Percentiles rank a stretch among this genome's conserved stretches.
Conservation (phyloP, 2,888 invertebrate genomes). For the Polydrusus tereticollis region DNA sequence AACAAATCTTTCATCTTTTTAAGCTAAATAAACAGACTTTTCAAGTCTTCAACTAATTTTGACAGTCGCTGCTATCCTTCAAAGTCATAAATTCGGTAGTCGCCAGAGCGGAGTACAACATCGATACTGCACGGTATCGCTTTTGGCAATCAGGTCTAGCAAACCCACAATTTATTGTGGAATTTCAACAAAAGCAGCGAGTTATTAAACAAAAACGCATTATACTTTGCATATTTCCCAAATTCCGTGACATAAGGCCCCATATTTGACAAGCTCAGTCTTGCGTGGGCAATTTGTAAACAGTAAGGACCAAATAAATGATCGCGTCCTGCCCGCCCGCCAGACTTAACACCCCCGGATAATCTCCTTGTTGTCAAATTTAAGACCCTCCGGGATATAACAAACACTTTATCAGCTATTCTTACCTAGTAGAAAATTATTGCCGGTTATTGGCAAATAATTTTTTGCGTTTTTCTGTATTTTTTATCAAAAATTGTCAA, state of each 20-base stretch:
- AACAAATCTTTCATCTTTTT: constrained; percentile 25
- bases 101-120: neutral
- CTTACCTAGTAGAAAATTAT: constrained; percentile 21
- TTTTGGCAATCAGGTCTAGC: neutral
- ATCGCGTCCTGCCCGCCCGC: neutral
- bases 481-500: constrained; percentile 31
- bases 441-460: constrained; percentile 16
- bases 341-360: neutral
- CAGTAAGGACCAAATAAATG: neutral
- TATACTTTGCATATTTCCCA: neutral
- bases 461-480: constrained; percentile 22
- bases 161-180: no score
- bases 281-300: neutral
- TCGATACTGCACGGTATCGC: neutral
- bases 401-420: constrained; percentile 9
- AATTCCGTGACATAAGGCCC: constrained; percentile 2
- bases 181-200: neutral
- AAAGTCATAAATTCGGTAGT: neutral
- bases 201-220: constrained; percentile 1
- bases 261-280: neutral
- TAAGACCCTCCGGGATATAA: constrained; percentile 2
- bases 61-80: neutral
- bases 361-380: constrained; percentile 3
- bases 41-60: constrained; percentile 18
- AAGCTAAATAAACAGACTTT: constrained; percentile 27